phyloP scores from a whole-genome alignment of 2,113 vertebrate species.

The Merops nubicus region DNA sequence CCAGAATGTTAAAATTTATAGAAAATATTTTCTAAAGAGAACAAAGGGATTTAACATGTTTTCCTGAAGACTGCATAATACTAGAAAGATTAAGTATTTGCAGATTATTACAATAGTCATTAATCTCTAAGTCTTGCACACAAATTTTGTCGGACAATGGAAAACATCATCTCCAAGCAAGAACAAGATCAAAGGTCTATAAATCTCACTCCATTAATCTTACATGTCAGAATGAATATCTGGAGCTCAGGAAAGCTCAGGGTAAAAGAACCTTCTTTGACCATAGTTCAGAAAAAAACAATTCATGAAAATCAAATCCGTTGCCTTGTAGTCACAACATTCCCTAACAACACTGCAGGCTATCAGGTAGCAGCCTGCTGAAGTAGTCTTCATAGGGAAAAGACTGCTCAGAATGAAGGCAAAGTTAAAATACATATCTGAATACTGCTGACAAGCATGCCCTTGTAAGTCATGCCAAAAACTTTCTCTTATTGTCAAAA shows the following conservation, averaged over 20 bases:
- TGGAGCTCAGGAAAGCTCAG: not conserved
- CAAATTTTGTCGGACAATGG: not conserved
- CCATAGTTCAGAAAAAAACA: not conserved
- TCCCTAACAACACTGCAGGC: not conserved
- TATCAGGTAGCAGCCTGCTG: not conserved
- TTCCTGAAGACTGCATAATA: not conserved
- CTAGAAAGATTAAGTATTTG: not conserved
- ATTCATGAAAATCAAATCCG: not conserved
- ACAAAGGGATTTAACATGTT: not conserved
- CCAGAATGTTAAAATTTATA: not conserved
- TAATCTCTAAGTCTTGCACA: not conserved
- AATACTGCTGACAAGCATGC: not conserved
- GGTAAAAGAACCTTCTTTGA: not conserved
- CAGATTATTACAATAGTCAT: not conserved
- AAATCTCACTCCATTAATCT: not conserved
- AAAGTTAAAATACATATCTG: not conserved
- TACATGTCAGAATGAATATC: not conserved
- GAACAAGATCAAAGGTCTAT: not conserved
- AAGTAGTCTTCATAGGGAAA: not conserved
- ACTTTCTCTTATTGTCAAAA: not conserved
- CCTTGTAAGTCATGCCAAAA: not conserved
- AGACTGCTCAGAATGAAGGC: not conserved
- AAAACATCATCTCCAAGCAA: not conserved
- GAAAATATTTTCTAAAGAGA: not conserved
- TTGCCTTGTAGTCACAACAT: not conserved